Evolutionary conservation across 2,888 invertebrate genomes (phyloP), one percentile per base, ranked within the genome.

Genomic region (Eulithis testata): DNA sequence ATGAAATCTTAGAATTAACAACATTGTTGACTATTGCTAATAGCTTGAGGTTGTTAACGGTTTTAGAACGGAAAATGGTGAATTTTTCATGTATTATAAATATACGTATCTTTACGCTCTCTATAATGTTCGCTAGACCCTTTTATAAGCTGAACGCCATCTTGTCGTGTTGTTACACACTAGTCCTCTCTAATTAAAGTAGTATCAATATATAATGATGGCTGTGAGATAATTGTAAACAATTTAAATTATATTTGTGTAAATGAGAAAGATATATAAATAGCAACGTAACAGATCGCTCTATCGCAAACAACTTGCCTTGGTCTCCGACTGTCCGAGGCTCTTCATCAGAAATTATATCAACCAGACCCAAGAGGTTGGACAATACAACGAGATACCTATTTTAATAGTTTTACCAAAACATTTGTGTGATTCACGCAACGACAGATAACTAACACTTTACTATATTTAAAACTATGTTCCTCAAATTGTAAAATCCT

Each of bases 1-100:
- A 90, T 89, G 87, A 83, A 85, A 85, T 88, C 83, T 86, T 93
- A 92, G 91, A 83, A 86, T 90, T 85, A 91, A 89, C 91, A 91
- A 89, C 90, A 93, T 93, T 93, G 93, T 93, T 93, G 92, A 93
- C 91, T 93, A 92, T 91, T 93, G 92, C 93, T 93, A 91, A 90
- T 92, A 91, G 93, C 93, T 92, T 93, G 92, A 91, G 90, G 90
- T 92, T 93, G 93, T 93, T 93, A 89, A 88, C 87, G 90, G 90
- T 92, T 91, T 90, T 92, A 93, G 93, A 91, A 90, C 87, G 89
- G 84, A 86, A 89, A 88, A 83, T 71, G 86, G 84, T 88, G 89
- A 89, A 87, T 88, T 90, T 92, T 91, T 91, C 91, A 91, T 92
- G 90, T 91, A 91, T 84, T 88, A 90, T 71, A 69, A 68, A 72